phyloP scores from a whole-genome alignment of 37 sponge, comb jelly and placozoan species.

The Geodia barretti region DNA sequence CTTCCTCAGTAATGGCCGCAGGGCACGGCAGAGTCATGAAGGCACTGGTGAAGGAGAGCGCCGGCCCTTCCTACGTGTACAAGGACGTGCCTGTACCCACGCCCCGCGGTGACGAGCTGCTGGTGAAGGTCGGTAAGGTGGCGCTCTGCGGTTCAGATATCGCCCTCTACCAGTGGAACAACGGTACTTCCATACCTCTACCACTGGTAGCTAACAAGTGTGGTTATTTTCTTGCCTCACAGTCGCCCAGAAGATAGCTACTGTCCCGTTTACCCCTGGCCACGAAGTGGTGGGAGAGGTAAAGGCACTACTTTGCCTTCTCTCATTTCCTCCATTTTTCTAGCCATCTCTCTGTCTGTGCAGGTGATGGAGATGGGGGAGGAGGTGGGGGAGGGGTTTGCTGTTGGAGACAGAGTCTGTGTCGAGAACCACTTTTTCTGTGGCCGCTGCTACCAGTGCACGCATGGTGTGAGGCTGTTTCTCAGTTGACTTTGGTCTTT shows the following conservation, averaged over 20 bases:
- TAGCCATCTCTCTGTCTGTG: too few relatives aligned
- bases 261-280: slow-evolving; percentile 87
- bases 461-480: slow-evolving; percentile 78
- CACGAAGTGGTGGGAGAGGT: slow-evolving; percentile 93
- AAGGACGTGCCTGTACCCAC: slow-evolving; percentile 69
- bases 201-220: too few relatives aligned
- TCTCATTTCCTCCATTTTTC: too few relatives aligned
- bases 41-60: slow-evolving; percentile 77
- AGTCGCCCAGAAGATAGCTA: slow-evolving; percentile 82
- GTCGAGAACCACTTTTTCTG: slow-evolving; percentile 96
- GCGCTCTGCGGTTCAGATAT: slow-evolving; percentile 93
- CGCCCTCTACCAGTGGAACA: slow-evolving; percentile 81
- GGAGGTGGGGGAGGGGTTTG: slow-evolving; percentile 63
- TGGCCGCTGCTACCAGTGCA: slow-evolving; percentile 93
- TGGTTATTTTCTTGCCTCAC: not conserved
- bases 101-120: slow-evolving; percentile 72
- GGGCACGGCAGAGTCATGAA: too few relatives aligned
- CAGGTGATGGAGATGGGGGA: slow-evolving; percentile 75
- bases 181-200: slow-evolving; percentile 26
- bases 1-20: too few relatives aligned
- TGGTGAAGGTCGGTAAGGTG: slow-evolving; percentile 76
- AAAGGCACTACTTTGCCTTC: not conserved
- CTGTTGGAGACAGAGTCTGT: slow-evolving; percentile 80
- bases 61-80: slow-evolving; percentile 60
- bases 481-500: too few relatives aligned